Percentiles rank a stretch among this genome's conserved stretches.
Conservation (phyloP, 2,888 invertebrate species). For the Diaperis boleti region DNA sequence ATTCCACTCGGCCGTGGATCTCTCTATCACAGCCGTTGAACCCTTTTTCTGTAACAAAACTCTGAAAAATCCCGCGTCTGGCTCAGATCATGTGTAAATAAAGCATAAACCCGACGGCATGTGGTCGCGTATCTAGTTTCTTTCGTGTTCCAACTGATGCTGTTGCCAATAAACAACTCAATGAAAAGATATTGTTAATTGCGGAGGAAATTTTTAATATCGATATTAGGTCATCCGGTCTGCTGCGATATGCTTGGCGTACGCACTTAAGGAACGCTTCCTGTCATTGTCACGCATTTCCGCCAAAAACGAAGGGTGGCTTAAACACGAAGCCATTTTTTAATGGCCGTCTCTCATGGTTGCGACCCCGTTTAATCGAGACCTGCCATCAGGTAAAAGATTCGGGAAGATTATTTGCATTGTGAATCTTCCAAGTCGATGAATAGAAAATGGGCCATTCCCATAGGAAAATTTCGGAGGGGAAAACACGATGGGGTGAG, state of each 20-base stretch:
- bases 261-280: conserved; percentile 49
- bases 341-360: background rate
- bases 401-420: conserved; percentile 46
- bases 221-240: conserved; percentile 41
- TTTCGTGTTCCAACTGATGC: conserved; percentile 35
- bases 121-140: conserved; percentile 37
- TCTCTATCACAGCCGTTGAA: conserved; percentile 6
- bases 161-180: conserved; percentile 3
- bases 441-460: conserved; percentile 51
- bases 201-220: conserved; percentile 20
- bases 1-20: conserved; percentile 6
- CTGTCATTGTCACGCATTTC: conserved; percentile 51
- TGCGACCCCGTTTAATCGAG: conserved; percentile 34
- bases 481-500: conserved; percentile 30
- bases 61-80: conserved; percentile 22
- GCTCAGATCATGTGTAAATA: conserved; percentile 44
- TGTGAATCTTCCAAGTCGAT: conserved; percentile 44
- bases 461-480: conserved; percentile 46
- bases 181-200: conserved; percentile 15
- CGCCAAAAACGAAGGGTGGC: conserved; percentile 37
- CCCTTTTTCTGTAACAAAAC: conserved; percentile 28
- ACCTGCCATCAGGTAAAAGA: conserved; percentile 44
- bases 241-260: conserved; percentile 51
- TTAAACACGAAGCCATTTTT: conserved; percentile 7
- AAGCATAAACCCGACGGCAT: conserved; percentile 47